Conservation (phyloP, 2,113 vertebrate genomes). For the Gadus macrocephalus region DNA sequence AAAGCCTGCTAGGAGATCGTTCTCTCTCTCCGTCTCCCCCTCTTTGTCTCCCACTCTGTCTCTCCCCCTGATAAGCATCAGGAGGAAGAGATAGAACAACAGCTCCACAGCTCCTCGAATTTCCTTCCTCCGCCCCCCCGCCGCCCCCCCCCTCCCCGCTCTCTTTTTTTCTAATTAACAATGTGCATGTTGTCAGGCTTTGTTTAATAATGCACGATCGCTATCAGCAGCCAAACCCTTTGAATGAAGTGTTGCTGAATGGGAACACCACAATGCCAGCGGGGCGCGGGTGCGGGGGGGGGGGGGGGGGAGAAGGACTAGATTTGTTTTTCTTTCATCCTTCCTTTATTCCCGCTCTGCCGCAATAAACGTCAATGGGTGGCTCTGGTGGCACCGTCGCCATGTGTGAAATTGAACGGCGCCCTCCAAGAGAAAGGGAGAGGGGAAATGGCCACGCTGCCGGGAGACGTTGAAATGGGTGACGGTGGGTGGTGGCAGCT, state of each 20-base stretch:
- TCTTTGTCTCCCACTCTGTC: not conserved
- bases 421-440: too few relatives aligned
- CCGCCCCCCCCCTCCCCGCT: conserved; percentile 33
- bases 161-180: conserved; percentile 67
- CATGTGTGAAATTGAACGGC: too few relatives aligned
- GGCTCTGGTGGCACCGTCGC: too few relatives aligned
- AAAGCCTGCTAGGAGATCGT: too few relatives aligned
- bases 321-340: too few relatives aligned
- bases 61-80: conserved; percentile 65
- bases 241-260: conserved; percentile 66
- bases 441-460: conserved; percentile 11
- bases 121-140: conserved; percentile 28
- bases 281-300: conserved; percentile 2
- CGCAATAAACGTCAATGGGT: too few relatives aligned
- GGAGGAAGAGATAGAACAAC: conserved; percentile 46
- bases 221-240: conserved; percentile 68
- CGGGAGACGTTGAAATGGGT: not conserved
- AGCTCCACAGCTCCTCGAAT: conserved; percentile 50
- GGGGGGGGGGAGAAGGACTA: not conserved
- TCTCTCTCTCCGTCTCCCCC: too few relatives aligned
- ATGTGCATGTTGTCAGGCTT: conserved; percentile 69
- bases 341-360: too few relatives aligned
- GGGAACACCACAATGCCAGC: conserved; percentile 66
- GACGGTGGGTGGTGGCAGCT: not conserved
- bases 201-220: conserved; percentile 74